Percentiles rank a stretch among this genome's conserved stretches.
Conservation (phyloP, 2,888 invertebrate genomes). For the Trichopoda pennipes region DNA sequence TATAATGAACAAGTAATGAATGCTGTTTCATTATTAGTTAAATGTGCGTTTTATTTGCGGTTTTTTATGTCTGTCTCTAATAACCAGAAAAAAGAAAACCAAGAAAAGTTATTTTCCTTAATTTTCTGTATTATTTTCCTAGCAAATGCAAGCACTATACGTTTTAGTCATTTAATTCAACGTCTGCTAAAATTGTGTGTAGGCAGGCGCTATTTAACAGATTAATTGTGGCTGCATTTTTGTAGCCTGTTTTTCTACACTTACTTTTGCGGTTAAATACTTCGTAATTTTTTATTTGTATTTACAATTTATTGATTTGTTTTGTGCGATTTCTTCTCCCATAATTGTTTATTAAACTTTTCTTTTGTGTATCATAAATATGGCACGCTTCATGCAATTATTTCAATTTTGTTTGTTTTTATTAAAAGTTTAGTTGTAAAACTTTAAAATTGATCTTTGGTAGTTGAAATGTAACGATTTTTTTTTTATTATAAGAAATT, state of each 20-base stretch:
- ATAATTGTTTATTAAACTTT: slow-evolving; percentile 60
- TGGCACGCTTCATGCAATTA: slow-evolving; percentile 78
- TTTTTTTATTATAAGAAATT: slow-evolving; percentile 14
- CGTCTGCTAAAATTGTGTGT: slow-evolving; percentile 47
- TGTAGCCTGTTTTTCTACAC: slow-evolving; percentile 24
- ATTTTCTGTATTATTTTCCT: slow-evolving; percentile 12
- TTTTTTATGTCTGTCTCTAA: slow-evolving; percentile 45
- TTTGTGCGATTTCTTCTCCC: slow-evolving; percentile 45
- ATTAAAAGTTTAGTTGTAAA: slow-evolving; percentile 68
- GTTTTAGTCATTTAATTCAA: slow-evolving; percentile 18
- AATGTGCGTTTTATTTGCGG: slow-evolving; percentile 63
- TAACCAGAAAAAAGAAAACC: slow-evolving; percentile 17
- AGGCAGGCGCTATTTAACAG: slow-evolving; percentile 57
- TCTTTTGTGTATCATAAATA: slow-evolving; percentile 71
- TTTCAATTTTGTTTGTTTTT: slow-evolving; percentile 61
- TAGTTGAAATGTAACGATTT: slow-evolving; percentile 34
- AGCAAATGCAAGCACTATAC: neutral
- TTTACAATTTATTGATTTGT: slow-evolving; percentile 65
- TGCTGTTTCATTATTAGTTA: slow-evolving; percentile 38
- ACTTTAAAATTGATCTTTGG: slow-evolving; percentile 59
- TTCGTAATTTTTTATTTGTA: slow-evolving; percentile 31
- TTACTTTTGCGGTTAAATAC: slow-evolving; percentile 60
- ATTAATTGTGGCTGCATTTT: slow-evolving; percentile 59
- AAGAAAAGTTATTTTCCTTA: slow-evolving; percentile 18
- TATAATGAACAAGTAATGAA: neutral